A percentile compares a stretch with the other conserved stretches of the same genome.
These are phyloP conservation scores for Orbicella faveolata DNA, from an alignment of 64 coral and sea anemone species.

Conservation along the genomic window DNA sequence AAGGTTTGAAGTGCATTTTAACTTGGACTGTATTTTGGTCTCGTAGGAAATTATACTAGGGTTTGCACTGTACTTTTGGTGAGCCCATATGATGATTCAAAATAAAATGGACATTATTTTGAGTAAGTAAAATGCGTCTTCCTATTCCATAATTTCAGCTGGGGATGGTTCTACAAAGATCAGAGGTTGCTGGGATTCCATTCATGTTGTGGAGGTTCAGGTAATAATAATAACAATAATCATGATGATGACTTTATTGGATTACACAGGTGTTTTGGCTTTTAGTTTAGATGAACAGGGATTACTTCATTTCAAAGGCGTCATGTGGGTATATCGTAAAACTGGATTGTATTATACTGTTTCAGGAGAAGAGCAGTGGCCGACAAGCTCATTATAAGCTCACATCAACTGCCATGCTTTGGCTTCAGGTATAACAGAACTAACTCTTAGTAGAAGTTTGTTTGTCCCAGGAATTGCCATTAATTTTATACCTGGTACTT, in stretches of 20 bases:
- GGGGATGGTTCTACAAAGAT: constrained; percentile 99
- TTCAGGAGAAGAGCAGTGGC: constrained; percentile 89
- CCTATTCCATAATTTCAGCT: constrained; percentile 59
- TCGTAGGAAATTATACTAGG: too few species aligned
- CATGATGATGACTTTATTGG: too few species aligned
- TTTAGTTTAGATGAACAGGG: too few species aligned
- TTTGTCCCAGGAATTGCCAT: not conserved
- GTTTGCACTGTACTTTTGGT: too few species aligned
- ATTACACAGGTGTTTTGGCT: too few species aligned
- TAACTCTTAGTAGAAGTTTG: not conserved
- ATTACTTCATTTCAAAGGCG: too few species aligned
- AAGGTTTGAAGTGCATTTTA: constrained; percentile 59
- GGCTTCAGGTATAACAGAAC: constrained; percentile 78
- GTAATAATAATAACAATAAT: not conserved
- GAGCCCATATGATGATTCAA: too few species aligned
- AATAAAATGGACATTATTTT: too few species aligned
- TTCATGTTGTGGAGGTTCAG: constrained; percentile 99
- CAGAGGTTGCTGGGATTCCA: constrained; percentile 99
- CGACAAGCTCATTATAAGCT: constrained; percentile 95
- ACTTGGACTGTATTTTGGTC: not conserved
- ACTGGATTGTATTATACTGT: not conserved
- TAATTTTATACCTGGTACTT: not conserved
- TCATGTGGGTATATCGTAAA: not conserved
- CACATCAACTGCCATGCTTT: constrained; percentile 97
- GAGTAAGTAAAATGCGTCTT: not conserved